A percentile compares a stretch with the other conserved stretches of the same genome.
These are phyloP conservation scores for Amazona vittata DNA, from an alignment of 2,113 vertebrate genomes.

Conservation along the genomic window DNA sequence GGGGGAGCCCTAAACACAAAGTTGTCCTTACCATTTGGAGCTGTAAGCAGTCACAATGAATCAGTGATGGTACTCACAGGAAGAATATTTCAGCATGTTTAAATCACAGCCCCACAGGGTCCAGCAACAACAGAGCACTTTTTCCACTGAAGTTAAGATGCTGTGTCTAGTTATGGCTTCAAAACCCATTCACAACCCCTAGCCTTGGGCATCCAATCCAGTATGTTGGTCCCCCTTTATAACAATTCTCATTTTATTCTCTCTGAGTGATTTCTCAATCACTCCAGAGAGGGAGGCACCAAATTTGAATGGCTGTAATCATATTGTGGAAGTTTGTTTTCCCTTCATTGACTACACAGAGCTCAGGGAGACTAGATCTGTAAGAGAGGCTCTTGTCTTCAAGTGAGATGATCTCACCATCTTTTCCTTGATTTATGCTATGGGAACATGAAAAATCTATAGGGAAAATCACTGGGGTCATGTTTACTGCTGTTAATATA, in stretches of 20 bases:
- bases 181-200: not conserved
- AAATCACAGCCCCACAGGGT: rapidly evolving
- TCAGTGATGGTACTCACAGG: rapidly evolving
- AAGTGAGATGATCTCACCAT: not conserved
- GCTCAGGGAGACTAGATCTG: rapidly evolving
- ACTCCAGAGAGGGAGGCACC: not conserved
- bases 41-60: not conserved
- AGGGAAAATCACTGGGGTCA: not conserved
- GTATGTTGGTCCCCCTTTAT: not conserved
- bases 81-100: rapidly evolving
- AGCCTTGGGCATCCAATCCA: too few relatives aligned
- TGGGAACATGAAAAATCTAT: not conserved
- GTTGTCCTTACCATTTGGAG: not conserved
- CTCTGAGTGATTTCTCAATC: not conserved
- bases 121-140: not conserved
- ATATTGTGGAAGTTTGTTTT: not conserved
- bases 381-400: not conserved
- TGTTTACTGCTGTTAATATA: not conserved
- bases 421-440: not conserved
- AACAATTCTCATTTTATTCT: not conserved
- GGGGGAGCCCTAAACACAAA: not conserved
- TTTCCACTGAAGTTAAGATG: not conserved
- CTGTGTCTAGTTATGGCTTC: not conserved
- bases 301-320: rapidly evolving
- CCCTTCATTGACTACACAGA: not conserved